phyloP scores from a whole-genome alignment of 2,797 vertebrate genomes.

The Tokudaia tokunoshimensis region DNA sequence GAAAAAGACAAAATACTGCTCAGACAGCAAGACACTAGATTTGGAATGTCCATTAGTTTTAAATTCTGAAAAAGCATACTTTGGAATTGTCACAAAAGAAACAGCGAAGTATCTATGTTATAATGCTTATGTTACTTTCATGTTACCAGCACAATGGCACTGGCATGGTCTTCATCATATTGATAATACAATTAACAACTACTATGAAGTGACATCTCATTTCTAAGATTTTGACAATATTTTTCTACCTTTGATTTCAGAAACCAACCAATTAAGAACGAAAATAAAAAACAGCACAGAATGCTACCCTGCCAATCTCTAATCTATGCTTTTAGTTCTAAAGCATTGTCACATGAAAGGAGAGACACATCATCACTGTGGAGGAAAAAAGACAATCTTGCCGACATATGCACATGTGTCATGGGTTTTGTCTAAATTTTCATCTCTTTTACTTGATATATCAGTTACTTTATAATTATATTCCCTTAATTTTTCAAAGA shows the following conservation, averaged over 20 bases:
- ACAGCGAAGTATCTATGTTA: neutral
- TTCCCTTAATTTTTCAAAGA: conserved; percentile 59
- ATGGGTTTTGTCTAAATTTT: neutral
- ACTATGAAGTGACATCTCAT: neutral
- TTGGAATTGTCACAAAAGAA: neutral
- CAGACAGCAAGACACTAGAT: neutral
- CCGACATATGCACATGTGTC: neutral
- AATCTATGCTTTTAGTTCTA: neutral
- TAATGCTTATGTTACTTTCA: neutral
- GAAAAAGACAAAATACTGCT: rapidly evolving
- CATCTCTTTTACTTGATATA: neutral
- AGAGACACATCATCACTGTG: neutral
- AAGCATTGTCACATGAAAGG: conserved; percentile 4
- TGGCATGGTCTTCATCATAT: neutral
- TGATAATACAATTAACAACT: neutral
- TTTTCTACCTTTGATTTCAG: neutral
- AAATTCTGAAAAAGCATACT: neutral
- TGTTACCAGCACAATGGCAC: neutral
- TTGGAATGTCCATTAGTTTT: neutral
- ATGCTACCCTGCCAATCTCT: neutral
- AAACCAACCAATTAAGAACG: neutral
- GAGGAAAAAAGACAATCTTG: neutral
- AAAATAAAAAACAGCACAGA: conserved; percentile 28
- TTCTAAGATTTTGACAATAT: neutral
- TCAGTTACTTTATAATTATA: neutral